A percentile compares a stretch with the other conserved stretches of the same genome.
phyloP scores from a whole-genome alignment of 2,797 vertebrate species.

The Gila robusta region DNA sequence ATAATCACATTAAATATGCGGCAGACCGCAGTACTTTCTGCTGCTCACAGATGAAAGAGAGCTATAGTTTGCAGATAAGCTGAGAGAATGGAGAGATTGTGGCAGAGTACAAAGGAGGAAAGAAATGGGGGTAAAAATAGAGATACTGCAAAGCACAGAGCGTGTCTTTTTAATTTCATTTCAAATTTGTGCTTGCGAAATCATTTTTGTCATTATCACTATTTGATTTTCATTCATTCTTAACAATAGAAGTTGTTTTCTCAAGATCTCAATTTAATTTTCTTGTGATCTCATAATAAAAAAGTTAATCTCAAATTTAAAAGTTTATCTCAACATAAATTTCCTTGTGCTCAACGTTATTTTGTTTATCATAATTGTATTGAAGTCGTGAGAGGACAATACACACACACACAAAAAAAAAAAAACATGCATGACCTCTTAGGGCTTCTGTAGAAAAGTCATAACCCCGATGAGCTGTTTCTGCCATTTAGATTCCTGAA shows the following conservation, averaged over 20 bases:
- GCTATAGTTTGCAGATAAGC: constrained; percentile 27
- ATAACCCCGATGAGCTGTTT: background rate
- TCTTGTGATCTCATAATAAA: background rate
- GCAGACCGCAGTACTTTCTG: background rate
- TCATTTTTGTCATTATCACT: background rate
- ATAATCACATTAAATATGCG: constrained; percentile 46
- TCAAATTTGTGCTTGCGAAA: background rate
- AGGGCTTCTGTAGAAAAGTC: background rate
- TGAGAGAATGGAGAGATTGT: constrained; percentile 39
- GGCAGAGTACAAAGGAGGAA: constrained; percentile 20
- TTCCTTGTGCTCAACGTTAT: background rate
- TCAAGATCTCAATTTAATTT: background rate
- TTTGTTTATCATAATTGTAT: background rate
- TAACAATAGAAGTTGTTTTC: background rate
- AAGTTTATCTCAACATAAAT: background rate
- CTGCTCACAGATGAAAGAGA: constrained; percentile 28
- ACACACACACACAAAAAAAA: background rate
- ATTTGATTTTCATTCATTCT: background rate
- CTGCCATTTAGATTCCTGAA: background rate
- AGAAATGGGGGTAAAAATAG: background rate
- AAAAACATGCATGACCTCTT: background rate
- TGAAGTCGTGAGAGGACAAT: background rate
- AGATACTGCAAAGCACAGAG: background rate
- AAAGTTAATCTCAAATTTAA: background rate
- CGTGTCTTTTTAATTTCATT: background rate